Evolutionary conservation across 2,888 invertebrate species (phyloP).

Genomic region (Trissolcus brochymenae): DNA sequence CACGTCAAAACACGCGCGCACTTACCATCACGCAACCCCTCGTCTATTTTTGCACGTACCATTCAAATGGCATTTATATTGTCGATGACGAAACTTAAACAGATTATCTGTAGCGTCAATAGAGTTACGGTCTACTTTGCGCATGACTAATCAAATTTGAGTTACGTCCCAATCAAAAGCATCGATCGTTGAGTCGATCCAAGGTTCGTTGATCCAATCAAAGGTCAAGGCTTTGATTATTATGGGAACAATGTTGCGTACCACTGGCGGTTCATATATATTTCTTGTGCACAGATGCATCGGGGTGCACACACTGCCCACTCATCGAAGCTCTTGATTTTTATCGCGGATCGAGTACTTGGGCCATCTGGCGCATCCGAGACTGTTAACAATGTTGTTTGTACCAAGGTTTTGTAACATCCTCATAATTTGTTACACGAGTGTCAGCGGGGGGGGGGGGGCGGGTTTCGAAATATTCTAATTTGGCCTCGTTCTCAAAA

Average conservation of each 20-base stretch:
- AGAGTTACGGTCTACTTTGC: slow-evolving; percentile 21
- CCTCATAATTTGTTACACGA: too few relatives aligned
- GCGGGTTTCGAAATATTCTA: too few relatives aligned
- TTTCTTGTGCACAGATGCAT: neutral
- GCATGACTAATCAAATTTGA: slow-evolving; percentile 33
- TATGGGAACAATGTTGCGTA: slow-evolving; percentile 28
- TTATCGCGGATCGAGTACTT: slow-evolving; percentile 1
- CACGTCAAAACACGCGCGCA: slow-evolving; percentile 71
- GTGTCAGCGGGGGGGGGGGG: too few relatives aligned
- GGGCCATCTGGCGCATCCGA: slow-evolving; percentile 11
- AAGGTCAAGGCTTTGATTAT: slow-evolving; percentile 19
- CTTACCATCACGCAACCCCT: slow-evolving; percentile 45
- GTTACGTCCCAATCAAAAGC: slow-evolving; percentile 25
- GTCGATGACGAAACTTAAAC: slow-evolving; percentile 37
- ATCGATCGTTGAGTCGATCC: neutral
- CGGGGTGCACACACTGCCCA: slow-evolving; percentile 5
- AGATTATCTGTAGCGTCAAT: slow-evolving; percentile 45
- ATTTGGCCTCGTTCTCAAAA: too few relatives aligned
- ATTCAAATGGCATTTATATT: slow-evolving; percentile 40
- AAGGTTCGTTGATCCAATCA: slow-evolving; percentile 14
- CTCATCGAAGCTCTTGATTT: slow-evolving; percentile 9
- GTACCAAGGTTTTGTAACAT: neutral
- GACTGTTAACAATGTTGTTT: neutral
- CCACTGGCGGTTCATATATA: neutral
- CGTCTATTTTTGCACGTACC: slow-evolving; percentile 44